Conservation (phyloP, 2,888 invertebrate species). For the Mactromeris polynyma region DNA sequence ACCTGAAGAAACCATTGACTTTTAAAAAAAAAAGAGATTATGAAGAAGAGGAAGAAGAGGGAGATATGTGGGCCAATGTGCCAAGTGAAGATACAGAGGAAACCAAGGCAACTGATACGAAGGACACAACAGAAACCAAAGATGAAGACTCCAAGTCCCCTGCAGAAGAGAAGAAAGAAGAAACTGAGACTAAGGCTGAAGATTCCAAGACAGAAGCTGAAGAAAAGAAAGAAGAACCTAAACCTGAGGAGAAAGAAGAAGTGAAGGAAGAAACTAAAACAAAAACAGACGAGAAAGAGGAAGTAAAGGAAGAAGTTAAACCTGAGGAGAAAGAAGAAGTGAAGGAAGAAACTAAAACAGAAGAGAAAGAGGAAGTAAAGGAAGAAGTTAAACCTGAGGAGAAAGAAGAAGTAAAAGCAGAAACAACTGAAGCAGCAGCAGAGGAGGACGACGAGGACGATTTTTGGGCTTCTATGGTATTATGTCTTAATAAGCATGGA, state of each 20-base stretch:
- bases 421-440: too few relatives aligned
- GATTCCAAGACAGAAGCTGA: neutral
- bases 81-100: conserved; percentile 33
- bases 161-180: conserved; percentile 25
- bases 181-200: conserved; percentile 6
- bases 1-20: conserved; percentile 37
- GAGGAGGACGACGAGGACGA: conserved; percentile 65
- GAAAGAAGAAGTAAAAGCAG: conserved; percentile 9
- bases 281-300: conserved; percentile 27
- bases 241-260: conserved; percentile 1
- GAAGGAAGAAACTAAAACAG: neutral
- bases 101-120: neutral
- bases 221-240: conserved; percentile 3
- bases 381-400: conserved; percentile 18
- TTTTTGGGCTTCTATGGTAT: conserved; percentile 68
- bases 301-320: conserved; percentile 16
- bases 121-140: conserved; percentile 6
- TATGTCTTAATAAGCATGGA: conserved; percentile 55
- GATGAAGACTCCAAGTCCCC: neutral
- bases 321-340: conserved; percentile 14
- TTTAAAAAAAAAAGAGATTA: conserved; percentile 57
- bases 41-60: conserved; percentile 54
- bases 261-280: conserved; percentile 23
- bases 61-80: conserved; percentile 52
- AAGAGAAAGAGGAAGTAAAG: neutral